These are phyloP conservation scores for Strix uralensis DNA, from an alignment of 2,113 vertebrate species.

Conservation along the genomic window DNA sequence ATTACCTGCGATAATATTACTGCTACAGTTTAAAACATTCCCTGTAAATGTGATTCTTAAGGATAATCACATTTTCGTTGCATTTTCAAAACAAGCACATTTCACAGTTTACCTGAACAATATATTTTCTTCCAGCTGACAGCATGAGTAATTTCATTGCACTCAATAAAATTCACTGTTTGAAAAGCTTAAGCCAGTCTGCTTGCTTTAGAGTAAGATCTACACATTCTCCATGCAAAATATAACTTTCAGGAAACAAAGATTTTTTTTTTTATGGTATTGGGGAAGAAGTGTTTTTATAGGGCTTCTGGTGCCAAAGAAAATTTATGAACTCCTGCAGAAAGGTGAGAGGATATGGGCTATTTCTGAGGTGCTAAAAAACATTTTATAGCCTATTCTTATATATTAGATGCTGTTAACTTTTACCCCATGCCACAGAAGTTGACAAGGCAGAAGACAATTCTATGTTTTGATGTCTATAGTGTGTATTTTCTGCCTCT, in stretches of 20 bases:
- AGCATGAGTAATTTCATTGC: background rate
- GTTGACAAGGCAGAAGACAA: background rate
- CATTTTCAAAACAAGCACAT: background rate
- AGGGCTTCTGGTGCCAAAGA: background rate
- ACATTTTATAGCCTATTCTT: background rate
- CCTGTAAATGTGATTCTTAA: background rate
- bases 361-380: background rate
- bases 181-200: background rate
- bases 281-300: constrained; percentile 1
- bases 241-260: background rate
- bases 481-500: background rate
- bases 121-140: background rate
- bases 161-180: background rate
- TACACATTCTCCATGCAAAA: background rate
- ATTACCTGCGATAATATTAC: background rate
- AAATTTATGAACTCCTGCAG: background rate
- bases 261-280: background rate
- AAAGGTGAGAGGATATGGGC: background rate
- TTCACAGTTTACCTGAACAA: background rate
- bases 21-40: background rate
- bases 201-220: background rate
- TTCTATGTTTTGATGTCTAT: background rate
- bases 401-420: background rate
- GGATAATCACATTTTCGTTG: background rate
- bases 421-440: background rate